Evolutionary conservation across 37 sponge, comb jelly and placozoan species (phyloP).

Genomic region (Cliona cf. orientalis): DNA sequence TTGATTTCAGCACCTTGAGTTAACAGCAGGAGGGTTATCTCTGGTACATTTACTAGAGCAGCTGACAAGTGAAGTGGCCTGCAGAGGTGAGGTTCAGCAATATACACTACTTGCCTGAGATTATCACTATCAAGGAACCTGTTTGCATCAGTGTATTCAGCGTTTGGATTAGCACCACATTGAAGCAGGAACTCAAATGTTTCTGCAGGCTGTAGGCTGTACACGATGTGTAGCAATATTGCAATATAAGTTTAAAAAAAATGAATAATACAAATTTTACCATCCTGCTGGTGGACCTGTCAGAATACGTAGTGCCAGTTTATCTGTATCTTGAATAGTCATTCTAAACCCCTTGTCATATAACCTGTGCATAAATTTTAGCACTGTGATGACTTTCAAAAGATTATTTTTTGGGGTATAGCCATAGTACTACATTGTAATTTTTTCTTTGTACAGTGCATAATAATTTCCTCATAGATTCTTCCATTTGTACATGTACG

Average conservation of each 20-base stretch:
- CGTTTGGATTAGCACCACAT: slow-evolving; percentile 48
- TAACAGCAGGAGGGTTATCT: slow-evolving; percentile 50
- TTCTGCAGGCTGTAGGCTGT: slow-evolving; percentile 11
- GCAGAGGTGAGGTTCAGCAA: neutral
- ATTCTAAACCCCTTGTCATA: slow-evolving; percentile 6
- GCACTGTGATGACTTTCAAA: no score
- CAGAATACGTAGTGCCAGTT: slow-evolving; percentile 10
- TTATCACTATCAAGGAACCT: slow-evolving; percentile 2
- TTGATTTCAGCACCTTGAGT: slow-evolving; percentile 59
- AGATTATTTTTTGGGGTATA: no score
- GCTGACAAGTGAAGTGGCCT: slow-evolving; percentile 57
- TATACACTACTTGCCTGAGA: neutral
- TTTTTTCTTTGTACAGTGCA: no score
- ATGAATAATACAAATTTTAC: neutral
- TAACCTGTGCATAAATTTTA: slow-evolving; percentile 30
- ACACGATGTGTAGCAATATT: no score
- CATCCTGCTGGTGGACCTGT: slow-evolving; percentile 19
- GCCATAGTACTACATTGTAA: no score
- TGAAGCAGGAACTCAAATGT: slow-evolving; percentile 39
- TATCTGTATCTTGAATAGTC: slow-evolving; percentile 28
- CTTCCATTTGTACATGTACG: no score
- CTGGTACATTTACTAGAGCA: slow-evolving; percentile 11
- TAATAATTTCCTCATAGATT: no score
- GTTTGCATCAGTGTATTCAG: slow-evolving; percentile 21
- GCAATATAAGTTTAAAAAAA: no score